These are phyloP conservation scores for Andrena chrysosceles DNA, from an alignment of 2,888 invertebrate genomes.

Conservation along the genomic window DNA sequence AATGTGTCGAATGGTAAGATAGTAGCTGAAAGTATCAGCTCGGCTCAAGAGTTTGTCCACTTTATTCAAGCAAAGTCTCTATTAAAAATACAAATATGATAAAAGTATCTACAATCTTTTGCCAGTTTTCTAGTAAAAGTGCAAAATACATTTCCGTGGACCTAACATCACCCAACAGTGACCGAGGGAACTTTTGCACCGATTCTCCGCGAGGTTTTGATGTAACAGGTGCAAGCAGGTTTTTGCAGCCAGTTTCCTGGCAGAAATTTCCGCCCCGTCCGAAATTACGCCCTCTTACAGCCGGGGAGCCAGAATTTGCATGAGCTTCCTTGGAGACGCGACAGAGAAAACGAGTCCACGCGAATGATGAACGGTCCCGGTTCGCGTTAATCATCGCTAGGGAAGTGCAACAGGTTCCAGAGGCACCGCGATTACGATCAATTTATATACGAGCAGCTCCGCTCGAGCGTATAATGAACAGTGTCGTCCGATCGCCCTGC, in stretches of 20 bases:
- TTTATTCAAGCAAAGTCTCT: too few species aligned
- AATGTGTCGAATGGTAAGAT: too few species aligned
- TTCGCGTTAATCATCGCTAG: conserved; percentile 50
- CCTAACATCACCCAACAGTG: too few species aligned
- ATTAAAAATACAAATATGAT: too few species aligned
- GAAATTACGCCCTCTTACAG: neutral
- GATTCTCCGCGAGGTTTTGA: too few species aligned
- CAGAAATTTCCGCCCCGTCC: neutral
- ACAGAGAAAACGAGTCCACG: conserved; percentile 40
- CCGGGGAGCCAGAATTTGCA: conserved; percentile 24
- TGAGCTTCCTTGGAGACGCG: conserved; percentile 18
- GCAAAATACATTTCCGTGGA: neutral
- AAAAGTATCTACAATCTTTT: too few species aligned
- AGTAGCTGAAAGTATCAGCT: too few species aligned
- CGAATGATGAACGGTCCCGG: conserved; percentile 50
- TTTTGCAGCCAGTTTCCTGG: neutral
- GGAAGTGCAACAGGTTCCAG: conserved; percentile 62
- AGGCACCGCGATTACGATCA: conserved; percentile 38
- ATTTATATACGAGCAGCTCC: conserved; percentile 35
- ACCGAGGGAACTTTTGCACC: too few species aligned
- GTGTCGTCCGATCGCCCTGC: neutral
- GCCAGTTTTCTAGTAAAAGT: too few species aligned
- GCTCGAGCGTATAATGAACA: conserved; percentile 20
- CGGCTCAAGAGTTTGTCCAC: too few species aligned
- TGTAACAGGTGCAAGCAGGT: too few species aligned